Evolutionary conservation across 2,888 invertebrate genomes (phyloP), one percentile per base, ranked within the genome.

Genomic region (Sphaerophoria taeniata): DNA sequence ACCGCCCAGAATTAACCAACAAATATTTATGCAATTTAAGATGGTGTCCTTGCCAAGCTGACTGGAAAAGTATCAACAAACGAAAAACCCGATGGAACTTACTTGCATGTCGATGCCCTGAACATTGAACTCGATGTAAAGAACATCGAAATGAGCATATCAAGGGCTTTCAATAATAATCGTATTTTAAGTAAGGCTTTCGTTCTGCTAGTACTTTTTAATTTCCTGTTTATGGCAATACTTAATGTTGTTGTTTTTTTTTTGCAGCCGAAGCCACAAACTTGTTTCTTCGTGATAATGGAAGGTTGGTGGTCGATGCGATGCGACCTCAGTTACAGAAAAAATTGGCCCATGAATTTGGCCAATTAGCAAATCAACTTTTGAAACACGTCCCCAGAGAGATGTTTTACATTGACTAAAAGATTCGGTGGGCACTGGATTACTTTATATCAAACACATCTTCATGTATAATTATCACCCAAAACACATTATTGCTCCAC

Each of bases 281-380:
- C 90, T 92, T 95, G 61, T 95, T 95, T 89, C 93, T 95, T 43
- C 93, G 94, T 65, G 95, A 95, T 89, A 95, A 95, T 89, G 95
- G 95, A 0, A 93, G 94, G 79, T 94, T 95, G 90, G 95, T 95
- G 0, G 91, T 95, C 77, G 94, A 94, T 89, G 94, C 94, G 5
- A 95, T 95, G 95, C 94, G 94, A 89, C 94, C 95, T 0, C 95
- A 95, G 88, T 90, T 95, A 81, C 94, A 94, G 88, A 93, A 93
- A 88, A 95, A 95, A 90, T 90, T 95, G 72, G 94, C 95, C 1
- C 90, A 90, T 14, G 93, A 95, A 56, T 95, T 95, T 89, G 93
- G 93, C 85, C 93, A 93, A 77, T 94, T 95, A 88, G 93, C 95
- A 47, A 95, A 95, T 91, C 94, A 95, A 89, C 90, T 95, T 78